phyloP scores from a whole-genome alignment of 2,797 vertebrate species.

The Pangasius krempfi region DNA sequence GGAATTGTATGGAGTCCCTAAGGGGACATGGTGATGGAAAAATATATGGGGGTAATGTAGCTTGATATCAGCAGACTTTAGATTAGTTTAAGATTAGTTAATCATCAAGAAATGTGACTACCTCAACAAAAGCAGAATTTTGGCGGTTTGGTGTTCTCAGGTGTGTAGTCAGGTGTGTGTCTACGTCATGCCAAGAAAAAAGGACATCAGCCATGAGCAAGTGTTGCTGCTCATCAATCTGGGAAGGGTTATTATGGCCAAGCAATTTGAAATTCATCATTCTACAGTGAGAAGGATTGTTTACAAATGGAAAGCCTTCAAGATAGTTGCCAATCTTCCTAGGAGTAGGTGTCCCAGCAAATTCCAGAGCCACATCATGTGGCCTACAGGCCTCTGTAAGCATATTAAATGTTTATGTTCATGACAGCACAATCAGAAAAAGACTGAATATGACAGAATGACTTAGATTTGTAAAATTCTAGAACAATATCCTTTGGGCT shows the following conservation, averaged over 20 bases:
- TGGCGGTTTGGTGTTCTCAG: background rate
- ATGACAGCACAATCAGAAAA: background rate
- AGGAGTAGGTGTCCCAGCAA: background rate
- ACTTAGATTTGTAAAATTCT: background rate
- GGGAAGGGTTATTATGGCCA: too few species aligned
- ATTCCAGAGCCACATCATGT: background rate
- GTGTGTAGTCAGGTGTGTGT: background rate
- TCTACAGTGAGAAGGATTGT: background rate
- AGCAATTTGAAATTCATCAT: too few species aligned
- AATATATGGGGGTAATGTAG: background rate
- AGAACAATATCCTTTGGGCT: too few species aligned
- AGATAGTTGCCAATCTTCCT: background rate
- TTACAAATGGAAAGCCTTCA: background rate
- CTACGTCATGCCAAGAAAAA: background rate
- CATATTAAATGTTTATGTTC: background rate
- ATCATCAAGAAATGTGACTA: background rate
- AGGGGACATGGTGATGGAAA: too few species aligned
- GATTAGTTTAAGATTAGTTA: too few species aligned
- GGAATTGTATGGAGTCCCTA: too few species aligned
- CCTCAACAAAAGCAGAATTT: background rate
- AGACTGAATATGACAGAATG: background rate
- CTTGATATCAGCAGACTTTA: background rate
- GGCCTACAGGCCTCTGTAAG: too few species aligned
- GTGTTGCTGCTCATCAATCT: too few species aligned
- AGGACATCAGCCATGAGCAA: background rate